A percentile compares a stretch with the other conserved stretches of the same genome.
These are phyloP conservation scores for Lepeophtheirus salmonis DNA, from an alignment of 1,140 invertebrate genomes.

Conservation along the genomic window DNA sequence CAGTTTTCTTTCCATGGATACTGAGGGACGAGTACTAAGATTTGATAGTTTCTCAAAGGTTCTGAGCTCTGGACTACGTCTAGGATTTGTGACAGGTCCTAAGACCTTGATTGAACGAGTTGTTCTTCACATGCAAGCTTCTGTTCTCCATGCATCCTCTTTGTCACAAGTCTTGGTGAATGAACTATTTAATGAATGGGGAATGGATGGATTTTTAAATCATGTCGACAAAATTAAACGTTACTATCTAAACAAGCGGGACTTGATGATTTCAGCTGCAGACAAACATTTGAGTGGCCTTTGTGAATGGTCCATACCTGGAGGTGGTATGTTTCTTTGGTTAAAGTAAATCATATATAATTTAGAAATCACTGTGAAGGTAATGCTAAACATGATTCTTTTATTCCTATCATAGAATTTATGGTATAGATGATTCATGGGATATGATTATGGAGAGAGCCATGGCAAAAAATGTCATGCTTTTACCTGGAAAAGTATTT, in stretches of 20 bases:
- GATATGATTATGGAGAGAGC: conserved; percentile 46
- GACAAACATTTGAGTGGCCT: conserved; percentile 41
- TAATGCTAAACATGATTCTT: too few relatives aligned
- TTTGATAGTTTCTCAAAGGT: conserved; percentile 64
- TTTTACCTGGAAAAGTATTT: conserved; percentile 49
- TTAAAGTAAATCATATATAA: too few relatives aligned
- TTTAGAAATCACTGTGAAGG: too few relatives aligned
- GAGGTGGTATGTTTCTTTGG: conserved; percentile 58
- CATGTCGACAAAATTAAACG: conserved; percentile 39
- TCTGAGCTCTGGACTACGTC: conserved; percentile 44
- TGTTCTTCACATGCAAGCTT: conserved; percentile 45
- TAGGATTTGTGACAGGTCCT: conserved; percentile 49
- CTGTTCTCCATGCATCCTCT: conserved; percentile 47
- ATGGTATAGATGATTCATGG: conserved; percentile 43
- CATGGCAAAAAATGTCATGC: conserved; percentile 35
- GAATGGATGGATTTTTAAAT: conserved; percentile 36
- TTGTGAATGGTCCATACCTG: conserved; percentile 43
- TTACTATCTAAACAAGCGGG: conserved; percentile 45
- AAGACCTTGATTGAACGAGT: conserved; percentile 37
- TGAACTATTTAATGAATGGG: conserved; percentile 41
- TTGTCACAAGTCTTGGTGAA: conserved; percentile 47
- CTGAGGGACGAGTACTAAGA: conserved; percentile 50
- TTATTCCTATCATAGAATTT: too few relatives aligned
- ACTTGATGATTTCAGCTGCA: conserved; percentile 38
- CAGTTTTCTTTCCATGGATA: conserved; percentile 51